A percentile compares a stretch with the other conserved stretches of the same genome.
These are phyloP conservation scores for Dendrocincla tyrannina DNA, from an alignment of 2,797 vertebrate genomes.

Conservation along the genomic window DNA sequence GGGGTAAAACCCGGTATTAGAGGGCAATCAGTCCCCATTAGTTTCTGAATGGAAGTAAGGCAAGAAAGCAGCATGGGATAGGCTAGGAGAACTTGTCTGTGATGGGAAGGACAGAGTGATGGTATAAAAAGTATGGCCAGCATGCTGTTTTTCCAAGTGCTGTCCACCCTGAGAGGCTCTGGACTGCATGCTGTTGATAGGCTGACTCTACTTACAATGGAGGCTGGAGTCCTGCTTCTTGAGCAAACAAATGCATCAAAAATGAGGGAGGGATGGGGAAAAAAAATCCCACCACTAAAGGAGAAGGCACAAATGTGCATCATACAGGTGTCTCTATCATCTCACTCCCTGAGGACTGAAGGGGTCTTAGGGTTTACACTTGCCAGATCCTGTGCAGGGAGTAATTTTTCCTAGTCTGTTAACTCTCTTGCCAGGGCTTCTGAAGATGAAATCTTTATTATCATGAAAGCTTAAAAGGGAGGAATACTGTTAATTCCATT, in stretches of 20 bases:
- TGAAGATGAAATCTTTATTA: slow-evolving; percentile 76
- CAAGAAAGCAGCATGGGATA: not conserved
- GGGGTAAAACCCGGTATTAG: not conserved
- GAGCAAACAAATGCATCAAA: not conserved
- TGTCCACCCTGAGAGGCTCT: not conserved
- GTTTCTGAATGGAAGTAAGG: not conserved
- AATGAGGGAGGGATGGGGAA: not conserved
- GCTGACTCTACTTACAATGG: not conserved
- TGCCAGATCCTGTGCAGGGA: slow-evolving; percentile 19
- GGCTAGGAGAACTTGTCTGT: not conserved
- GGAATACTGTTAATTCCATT: slow-evolving; percentile 74
- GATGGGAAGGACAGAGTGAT: not conserved
- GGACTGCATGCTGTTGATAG: not conserved
- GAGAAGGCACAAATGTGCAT: not conserved
- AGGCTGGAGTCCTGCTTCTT: not conserved
- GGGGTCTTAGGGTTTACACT: not conserved
- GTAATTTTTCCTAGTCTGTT: slow-evolving; percentile 57
- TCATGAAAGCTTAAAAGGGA: slow-evolving; percentile 72
- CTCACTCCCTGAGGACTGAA: not conserved
- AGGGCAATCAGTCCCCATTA: not conserved
- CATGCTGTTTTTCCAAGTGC: not conserved
- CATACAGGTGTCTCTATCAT: not conserved
- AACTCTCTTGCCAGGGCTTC: slow-evolving; percentile 55
- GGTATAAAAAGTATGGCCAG: not conserved
- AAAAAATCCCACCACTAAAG: not conserved